A percentile compares a stretch with the other conserved stretches of the same genome.
Conservation (phyloP, 2,113 vertebrate genomes). For the Amia ocellicauda region DNA sequence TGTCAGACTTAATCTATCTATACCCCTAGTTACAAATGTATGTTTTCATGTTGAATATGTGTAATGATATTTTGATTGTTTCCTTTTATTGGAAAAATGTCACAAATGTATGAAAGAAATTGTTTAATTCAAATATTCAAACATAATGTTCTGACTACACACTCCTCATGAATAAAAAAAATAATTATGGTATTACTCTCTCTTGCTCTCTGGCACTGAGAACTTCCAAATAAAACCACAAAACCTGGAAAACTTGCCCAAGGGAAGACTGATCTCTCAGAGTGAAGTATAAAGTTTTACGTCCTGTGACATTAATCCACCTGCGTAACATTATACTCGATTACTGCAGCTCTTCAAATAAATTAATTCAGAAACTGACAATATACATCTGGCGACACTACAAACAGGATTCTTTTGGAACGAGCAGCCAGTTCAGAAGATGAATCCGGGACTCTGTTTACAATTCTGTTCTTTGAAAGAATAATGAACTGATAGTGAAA, state of each 20-base stretch:
- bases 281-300: too few relatives aligned
- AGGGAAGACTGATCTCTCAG: too few relatives aligned
- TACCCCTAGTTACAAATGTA: not conserved
- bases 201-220: too few relatives aligned
- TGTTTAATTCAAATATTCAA: too few relatives aligned
- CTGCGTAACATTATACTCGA: not conserved
- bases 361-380: not conserved
- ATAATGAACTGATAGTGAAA: not conserved
- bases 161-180: too few relatives aligned
- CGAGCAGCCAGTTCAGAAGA: conserved; percentile 4
- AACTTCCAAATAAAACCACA: too few relatives aligned
- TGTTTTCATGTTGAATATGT: not conserved
- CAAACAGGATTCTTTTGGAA: conserved; percentile 6
- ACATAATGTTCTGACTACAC: too few relatives aligned
- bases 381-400: not conserved
- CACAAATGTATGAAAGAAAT: not conserved
- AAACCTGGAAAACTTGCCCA: too few relatives aligned
- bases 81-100: too few relatives aligned
- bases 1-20: not conserved
- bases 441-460: not conserved
- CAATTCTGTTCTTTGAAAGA: not conserved
- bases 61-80: not conserved
- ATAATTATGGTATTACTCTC: too few relatives aligned
- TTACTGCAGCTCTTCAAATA: conserved; percentile 7
- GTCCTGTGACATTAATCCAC: not conserved